Percentiles rank a stretch among this genome's conserved stretches.
phyloP scores from a whole-genome alignment of 2,113 vertebrate genomes.

The Chlorodrepanis virens region DNA sequence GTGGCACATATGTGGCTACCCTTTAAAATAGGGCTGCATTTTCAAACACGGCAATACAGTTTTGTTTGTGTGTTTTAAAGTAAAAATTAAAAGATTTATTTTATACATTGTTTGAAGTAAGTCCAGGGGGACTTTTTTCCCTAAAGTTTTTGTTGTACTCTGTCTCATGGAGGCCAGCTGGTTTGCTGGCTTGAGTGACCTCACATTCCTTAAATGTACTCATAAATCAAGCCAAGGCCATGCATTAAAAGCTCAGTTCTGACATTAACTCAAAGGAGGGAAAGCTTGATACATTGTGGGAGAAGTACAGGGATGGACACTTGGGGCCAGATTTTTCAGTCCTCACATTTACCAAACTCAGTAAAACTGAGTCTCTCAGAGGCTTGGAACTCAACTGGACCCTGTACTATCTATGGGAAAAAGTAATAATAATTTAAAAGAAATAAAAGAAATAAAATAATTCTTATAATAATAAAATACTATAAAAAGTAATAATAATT shows the following conservation, averaged over 20 bases:
- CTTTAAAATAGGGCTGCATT: neutral
- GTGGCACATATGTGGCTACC: neutral
- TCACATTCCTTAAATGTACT: constrained; percentile 70
- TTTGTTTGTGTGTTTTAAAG: neutral
- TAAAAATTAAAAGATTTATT: constrained; percentile 10
- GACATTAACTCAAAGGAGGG: neutral
- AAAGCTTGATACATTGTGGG: neutral
- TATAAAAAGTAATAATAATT: neutral
- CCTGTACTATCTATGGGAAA: neutral
- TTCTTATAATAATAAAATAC: too few species aligned
- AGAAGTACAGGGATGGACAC: neutral
- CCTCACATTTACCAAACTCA: neutral
- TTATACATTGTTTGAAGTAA: constrained; percentile 32
- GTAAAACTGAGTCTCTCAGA: neutral
- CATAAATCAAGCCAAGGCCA: constrained; percentile 73
- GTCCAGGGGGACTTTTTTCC: neutral
- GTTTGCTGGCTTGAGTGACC: constrained; percentile 69
- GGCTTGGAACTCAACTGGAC: neutral
- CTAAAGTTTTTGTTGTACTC: constrained; percentile 58
- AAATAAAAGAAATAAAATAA: neutral
- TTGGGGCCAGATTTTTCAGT: neutral
- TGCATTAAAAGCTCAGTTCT: constrained; percentile 39
- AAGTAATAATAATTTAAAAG: neutral
- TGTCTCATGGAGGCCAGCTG: constrained; percentile 63
- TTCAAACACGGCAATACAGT: neutral